Base-by-base conservation (phyloP, 1,140 invertebrate species). In the Psix sp. region DNA sequence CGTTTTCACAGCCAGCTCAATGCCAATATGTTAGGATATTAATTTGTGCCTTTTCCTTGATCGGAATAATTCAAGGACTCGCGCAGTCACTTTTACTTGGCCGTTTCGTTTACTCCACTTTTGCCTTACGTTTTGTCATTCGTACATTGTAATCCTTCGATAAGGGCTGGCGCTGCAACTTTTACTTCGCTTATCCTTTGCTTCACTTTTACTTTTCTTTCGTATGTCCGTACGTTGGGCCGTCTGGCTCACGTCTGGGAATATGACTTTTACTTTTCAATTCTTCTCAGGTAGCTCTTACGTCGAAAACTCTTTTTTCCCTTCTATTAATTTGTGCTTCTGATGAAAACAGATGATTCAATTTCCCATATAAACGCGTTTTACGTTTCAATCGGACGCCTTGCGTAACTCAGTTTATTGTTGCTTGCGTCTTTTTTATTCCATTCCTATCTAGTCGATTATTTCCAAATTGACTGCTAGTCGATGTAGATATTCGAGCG, bases 181-280 rank as follows among this genome's bases (percentile, higher is more conserved):
- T 71, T 71, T 71, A 62, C 57, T 71, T 71, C 62, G 49, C 24
- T 57, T 63, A 57, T 71, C 67, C 33, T 71, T 71, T 42, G 24
- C 49, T 63, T 71, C 38, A 71, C 67, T 71, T 71, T 71, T 71
- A 71, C 67, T 71, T 71, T 71, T 71, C 67, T 71, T 71, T 63
- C 26, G 43, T 20, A 45, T 57, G 33, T 71, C 67, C 67, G 40
- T 57, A 63, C 67, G 51, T 52, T 18, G 14, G 7, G 11, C 67
- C 38, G 57, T 63, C 67, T 51, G 49, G 40, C 11, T 56, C 31
- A 56, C 26, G 48, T 62, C 49, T 62, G 56, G 42, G 49, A 62
- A 62, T 62, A 56, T 62, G 56, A 70, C 57, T 70, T 70, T 70
- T 70, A 62, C 66, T 70, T 70, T 70, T 70, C 56, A 62, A 54